Evolutionary conservation across 1,140 invertebrate genomes (phyloP), one percentile per base, ranked within the genome.

Genomic region (Trichoplusia ni): DNA sequence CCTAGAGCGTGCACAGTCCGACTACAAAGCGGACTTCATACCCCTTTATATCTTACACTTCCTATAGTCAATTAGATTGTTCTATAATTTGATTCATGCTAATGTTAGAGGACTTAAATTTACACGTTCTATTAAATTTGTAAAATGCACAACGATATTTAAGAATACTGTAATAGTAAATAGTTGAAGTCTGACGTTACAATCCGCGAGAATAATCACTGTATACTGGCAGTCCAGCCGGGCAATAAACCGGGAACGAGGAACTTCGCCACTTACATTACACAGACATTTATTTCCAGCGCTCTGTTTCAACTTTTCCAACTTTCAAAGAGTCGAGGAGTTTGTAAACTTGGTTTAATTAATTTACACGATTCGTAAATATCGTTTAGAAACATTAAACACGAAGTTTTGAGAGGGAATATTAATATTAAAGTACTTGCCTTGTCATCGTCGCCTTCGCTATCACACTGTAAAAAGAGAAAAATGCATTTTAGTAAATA

Each of bases 401-500:
- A 51, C 27, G 11, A 64, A 67, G 47, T 64, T 64, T 62, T 51
- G 65, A 64, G 47, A 63, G 71, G 49, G 51, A 58, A 71, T 73
- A 71, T 72, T 58, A 70, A 79, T 64, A 71, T 49, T 62, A 72
- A 67, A 71, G 59, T 56, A 87, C 94, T 92, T 92, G 95, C 95
- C 95, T 95, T 96, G 92, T 95, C 95, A 89, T 96, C 95, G 91
- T 95, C 95, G 91, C 94, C 95, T 93, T 95, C 94, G 93, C 95
- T 96, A 96, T 96, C 95, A 96, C 95, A 96, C 95, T 96, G 93
- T 69, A 95, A 95, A 79, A 92, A 80, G 90, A 90, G 90, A 91
- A 91, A 84, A 83, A 84, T 68, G 16, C 46, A 60, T 60, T 72
- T 76, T 49, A 66, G 60, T 56, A 67, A 64, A 49, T 4, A 11